Conservation (phyloP, 2,888 invertebrate genomes). For the Cancer borealis region DNA sequence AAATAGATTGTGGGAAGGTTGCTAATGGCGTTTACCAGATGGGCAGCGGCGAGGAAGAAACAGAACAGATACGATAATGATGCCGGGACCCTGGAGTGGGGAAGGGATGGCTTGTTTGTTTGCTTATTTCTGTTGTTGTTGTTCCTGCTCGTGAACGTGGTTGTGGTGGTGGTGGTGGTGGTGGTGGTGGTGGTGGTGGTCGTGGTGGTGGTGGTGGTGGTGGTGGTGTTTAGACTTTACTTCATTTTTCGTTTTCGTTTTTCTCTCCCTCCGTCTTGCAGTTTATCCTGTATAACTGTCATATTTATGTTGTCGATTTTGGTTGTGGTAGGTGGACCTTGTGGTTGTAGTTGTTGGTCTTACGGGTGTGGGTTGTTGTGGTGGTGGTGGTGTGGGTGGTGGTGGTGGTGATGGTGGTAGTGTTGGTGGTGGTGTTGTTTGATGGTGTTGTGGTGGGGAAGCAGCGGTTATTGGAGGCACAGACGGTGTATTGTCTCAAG, state of each 20-base stretch:
- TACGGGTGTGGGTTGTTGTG: background rate
- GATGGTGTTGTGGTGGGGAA: too few species aligned
- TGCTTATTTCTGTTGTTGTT: background rate
- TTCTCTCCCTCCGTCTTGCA: too few species aligned
- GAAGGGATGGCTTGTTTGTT: background rate
- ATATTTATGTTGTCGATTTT: background rate
- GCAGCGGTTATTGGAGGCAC: conserved; percentile 9
- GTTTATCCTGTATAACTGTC: background rate
- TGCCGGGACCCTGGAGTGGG: background rate
- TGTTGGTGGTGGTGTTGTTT: too few species aligned
- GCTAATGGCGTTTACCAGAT: conserved; percentile 20
- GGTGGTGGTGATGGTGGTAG: too few species aligned
- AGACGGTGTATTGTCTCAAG: background rate
- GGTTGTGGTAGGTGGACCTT: background rate
- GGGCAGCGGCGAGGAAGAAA: conserved; percentile 18
- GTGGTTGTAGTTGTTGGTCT: background rate
- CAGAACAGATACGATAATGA: conserved; percentile 32
- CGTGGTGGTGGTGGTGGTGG: background rate
- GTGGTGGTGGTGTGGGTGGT: background rate
- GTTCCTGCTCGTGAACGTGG: background rate
- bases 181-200: conserved; percentile 17
- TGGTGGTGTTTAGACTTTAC: background rate
- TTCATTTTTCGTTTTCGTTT: background rate
- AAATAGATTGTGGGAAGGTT: background rate
- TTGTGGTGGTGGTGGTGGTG: background rate